A percentile compares a stretch with the other conserved stretches of the same genome.
These are phyloP conservation scores for Rousettus madagascariensis DNA, from an alignment of 2,797 vertebrate genomes.

Conservation along the genomic window DNA sequence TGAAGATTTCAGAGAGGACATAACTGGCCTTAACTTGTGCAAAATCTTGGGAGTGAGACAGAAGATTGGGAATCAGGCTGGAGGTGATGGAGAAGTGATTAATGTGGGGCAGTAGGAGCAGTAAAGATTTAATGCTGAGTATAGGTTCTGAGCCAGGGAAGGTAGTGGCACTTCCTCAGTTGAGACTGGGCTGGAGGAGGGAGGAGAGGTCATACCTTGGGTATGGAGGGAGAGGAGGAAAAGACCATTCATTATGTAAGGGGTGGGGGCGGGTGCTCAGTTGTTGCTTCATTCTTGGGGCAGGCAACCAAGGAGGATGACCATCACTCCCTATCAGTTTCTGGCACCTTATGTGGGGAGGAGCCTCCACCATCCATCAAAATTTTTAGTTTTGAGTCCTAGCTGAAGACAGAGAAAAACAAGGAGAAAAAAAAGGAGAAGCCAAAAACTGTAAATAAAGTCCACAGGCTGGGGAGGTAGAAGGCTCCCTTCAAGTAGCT, in stretches of 20 bases:
- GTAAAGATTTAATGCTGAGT: not conserved
- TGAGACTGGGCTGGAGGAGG: not conserved
- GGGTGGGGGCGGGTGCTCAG: not conserved
- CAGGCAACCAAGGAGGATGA: not conserved
- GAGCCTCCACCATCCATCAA: not conserved
- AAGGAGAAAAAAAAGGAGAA: not conserved
- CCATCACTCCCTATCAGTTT: not conserved
- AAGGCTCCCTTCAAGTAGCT: constrained; percentile 73
- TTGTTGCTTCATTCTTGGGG: not conserved
- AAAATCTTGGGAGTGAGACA: not conserved
- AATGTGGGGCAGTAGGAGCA: not conserved
- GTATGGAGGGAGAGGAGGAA: not conserved
- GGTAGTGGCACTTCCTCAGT: not conserved
- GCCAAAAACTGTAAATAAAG: not conserved
- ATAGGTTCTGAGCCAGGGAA: not conserved
- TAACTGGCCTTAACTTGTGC: constrained; percentile 1
- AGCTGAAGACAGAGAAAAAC: constrained; percentile 44
- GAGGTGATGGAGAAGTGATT: not conserved
- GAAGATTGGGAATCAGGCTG: not conserved
- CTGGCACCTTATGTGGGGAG: not conserved
- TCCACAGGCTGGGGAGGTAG: constrained; percentile 31
- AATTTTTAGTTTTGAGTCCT: constrained; percentile 32
- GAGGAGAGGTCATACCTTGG: not conserved
- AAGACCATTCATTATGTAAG: not conserved
- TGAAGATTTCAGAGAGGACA: constrained; percentile 25